Evolutionary conservation across 2,888 invertebrate species (phyloP).

Genomic region (Cantharis nigra): DNA sequence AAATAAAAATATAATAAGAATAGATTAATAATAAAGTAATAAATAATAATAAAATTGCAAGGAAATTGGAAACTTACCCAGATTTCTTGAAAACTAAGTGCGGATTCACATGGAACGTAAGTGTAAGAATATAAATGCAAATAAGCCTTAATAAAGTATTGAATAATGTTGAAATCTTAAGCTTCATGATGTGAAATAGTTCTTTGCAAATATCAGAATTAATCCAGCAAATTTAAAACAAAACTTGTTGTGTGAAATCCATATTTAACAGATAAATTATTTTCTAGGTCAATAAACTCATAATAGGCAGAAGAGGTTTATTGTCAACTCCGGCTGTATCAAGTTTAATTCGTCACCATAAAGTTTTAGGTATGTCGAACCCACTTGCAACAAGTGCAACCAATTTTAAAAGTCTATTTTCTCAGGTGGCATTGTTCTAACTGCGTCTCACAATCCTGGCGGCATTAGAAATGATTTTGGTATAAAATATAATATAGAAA

Average conservation of each 20-base stretch:
- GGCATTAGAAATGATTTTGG: constrained; percentile 98
- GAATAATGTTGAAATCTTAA: too few relatives aligned
- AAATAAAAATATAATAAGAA: too few relatives aligned
- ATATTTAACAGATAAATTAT: constrained; percentile 12
- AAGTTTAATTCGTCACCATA: constrained; percentile 85
- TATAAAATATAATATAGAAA: constrained; percentile 96
- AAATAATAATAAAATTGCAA: too few relatives aligned
- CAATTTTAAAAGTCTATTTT: background rate
- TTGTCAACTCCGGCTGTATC: constrained; percentile 98
- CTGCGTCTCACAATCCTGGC: constrained; percentile 99
- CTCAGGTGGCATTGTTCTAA: constrained; percentile 92
- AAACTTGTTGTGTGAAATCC: background rate
- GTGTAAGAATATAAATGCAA: too few relatives aligned
- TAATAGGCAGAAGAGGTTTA: constrained; percentile 93
- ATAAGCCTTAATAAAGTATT: too few relatives aligned
- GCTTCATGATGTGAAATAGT: too few relatives aligned
- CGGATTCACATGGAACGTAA: too few relatives aligned
- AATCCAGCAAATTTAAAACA: too few relatives aligned
- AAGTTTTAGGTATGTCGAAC: constrained; percentile 66
- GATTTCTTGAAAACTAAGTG: too few relatives aligned
- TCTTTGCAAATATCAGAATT: too few relatives aligned
- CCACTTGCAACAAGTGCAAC: background rate
- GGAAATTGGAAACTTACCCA: too few relatives aligned
- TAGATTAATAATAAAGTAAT: too few relatives aligned
- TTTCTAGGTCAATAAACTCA: constrained; percentile 76